Conservation (phyloP, 2,888 invertebrate species). For the Tenthredo distinguenda region DNA sequence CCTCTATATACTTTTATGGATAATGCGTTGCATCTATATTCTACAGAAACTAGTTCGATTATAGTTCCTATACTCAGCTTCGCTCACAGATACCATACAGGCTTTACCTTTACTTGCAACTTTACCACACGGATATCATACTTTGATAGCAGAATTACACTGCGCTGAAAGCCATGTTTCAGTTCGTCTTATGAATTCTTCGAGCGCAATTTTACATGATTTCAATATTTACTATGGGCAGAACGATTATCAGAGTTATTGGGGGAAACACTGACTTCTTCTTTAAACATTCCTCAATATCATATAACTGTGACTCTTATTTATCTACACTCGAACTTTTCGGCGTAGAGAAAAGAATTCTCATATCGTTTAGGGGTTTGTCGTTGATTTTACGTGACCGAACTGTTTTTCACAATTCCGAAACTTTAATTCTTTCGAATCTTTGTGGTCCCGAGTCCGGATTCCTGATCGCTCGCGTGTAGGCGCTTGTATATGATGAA, state of each 20-base stretch:
- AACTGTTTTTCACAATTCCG: not conserved
- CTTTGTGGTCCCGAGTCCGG: not conserved
- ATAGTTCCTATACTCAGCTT: not conserved
- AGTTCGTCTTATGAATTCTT: not conserved
- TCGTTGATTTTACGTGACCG: slow-evolving; percentile 6
- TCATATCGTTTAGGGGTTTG: not conserved
- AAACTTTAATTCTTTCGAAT: not conserved
- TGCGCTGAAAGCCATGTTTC: not conserved
- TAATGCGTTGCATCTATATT: slow-evolving; percentile 4
- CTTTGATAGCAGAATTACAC: not conserved
- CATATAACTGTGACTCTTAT: not conserved
- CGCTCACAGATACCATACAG: not conserved
- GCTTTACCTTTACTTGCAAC: not conserved
- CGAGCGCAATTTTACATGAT: not conserved
- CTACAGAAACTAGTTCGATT: slow-evolving; percentile 7
- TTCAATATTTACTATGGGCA: not conserved
- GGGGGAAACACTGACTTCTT: not conserved
- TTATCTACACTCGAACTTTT: not conserved
- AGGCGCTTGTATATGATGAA: not conserved
- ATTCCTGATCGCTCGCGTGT: not conserved
- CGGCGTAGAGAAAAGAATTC: not conserved
- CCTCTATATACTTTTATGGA: slow-evolving; percentile 28
- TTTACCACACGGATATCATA: not conserved
- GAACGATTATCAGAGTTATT: not conserved
- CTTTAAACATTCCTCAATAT: not conserved